A percentile compares a stretch with the other conserved stretches of the same genome.
These are phyloP conservation scores for Drosophila prosaltans DNA, from an alignment of 1,140 invertebrate genomes.

Conservation along the genomic window DNA sequence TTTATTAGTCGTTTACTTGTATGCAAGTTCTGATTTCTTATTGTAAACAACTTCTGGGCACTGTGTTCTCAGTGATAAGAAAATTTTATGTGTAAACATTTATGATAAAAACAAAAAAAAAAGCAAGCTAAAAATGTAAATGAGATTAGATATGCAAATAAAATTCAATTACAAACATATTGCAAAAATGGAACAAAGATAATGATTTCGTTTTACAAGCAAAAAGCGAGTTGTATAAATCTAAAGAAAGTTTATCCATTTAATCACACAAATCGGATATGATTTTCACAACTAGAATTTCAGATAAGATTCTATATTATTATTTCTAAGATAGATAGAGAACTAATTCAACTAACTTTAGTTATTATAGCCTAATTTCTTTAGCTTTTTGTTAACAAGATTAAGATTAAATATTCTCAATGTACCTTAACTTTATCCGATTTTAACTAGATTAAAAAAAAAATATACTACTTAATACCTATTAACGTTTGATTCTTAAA, in stretches of 20 bases:
- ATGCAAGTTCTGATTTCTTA: neutral
- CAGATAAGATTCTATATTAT: no score
- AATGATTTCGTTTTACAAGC: neutral
- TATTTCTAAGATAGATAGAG: no score
- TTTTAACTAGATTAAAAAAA: no score
- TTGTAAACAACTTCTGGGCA: slow-evolving; percentile 11
- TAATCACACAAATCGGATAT: no score
- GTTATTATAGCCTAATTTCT: no score
- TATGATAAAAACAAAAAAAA: neutral
- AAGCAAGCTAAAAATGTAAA: neutral
- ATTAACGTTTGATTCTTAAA: no score
- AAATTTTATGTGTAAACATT: neutral
- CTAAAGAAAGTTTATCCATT: neutral
- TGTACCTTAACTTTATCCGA: no score
- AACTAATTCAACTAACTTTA: no score
- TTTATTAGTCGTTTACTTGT: neutral
- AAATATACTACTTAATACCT: no score
- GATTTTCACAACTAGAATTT: no score
- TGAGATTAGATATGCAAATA: neutral
- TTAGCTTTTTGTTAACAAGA: no score
- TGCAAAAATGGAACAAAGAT: neutral
- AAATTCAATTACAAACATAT: neutral
- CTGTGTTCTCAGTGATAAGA: neutral
- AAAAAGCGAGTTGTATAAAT: neutral
- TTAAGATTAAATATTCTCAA: no score